Percentiles rank a stretch among this genome's conserved stretches.
phyloP scores from a whole-genome alignment of 2,888 invertebrate species.

The Sesia apiformis region DNA sequence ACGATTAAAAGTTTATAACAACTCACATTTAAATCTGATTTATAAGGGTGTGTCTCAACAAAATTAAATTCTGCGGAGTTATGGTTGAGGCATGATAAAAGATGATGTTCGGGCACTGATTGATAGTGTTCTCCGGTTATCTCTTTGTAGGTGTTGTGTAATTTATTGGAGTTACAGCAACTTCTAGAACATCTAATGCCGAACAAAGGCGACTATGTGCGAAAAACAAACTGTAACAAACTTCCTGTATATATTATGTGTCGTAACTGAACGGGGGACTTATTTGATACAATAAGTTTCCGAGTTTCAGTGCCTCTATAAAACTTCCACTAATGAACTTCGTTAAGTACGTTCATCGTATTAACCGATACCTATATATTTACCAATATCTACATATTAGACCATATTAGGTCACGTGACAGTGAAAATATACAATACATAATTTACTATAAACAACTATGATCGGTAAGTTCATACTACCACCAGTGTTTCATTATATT shows the following conservation, averaged over 20 bases:
- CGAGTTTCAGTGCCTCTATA: slow-evolving; percentile 18
- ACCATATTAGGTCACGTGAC: no score
- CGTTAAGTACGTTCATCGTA: not conserved
- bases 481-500: no score
- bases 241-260: not conserved
- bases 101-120: not conserved
- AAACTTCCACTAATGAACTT: slow-evolving; percentile 3
- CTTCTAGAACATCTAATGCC: slow-evolving; percentile 11
- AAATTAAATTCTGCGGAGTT: no score
- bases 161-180: slow-evolving; percentile 19
- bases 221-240: slow-evolving; percentile 1
- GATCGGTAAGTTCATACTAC: no score
- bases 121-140: not conserved
- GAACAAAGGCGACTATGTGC: slow-evolving; percentile 11
- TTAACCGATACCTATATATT: no score
- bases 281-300: slow-evolving; percentile 23
- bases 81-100: no score
- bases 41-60: no score
- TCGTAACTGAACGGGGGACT: slow-evolving; percentile 8
- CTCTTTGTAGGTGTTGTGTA: slow-evolving; percentile 9
- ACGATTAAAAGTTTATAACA: no score
- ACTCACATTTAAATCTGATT: no score
- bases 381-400: no score
- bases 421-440: no score
- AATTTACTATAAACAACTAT: no score